phyloP scores from a whole-genome alignment of 1,140 invertebrate genomes.

The Drosophila repleta region DNA sequence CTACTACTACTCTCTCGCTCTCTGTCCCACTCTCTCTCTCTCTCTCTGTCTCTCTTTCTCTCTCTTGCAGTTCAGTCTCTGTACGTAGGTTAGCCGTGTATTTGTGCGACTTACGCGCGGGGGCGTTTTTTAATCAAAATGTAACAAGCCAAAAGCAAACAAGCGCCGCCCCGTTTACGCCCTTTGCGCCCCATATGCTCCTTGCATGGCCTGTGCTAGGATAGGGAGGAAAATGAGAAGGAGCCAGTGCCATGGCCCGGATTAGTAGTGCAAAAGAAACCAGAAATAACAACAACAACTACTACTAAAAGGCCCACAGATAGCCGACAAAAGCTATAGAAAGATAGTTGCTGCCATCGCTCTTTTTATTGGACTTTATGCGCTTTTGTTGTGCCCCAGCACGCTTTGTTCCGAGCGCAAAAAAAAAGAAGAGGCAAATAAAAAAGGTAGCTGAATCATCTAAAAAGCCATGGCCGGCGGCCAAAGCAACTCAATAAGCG shows the following conservation, averaged over 20 bases:
- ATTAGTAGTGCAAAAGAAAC: slow-evolving; percentile 77
- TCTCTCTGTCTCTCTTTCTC: slow-evolving; percentile 20
- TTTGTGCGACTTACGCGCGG: slow-evolving; percentile 67
- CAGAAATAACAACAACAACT: slow-evolving; percentile 38
- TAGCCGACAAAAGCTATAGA: slow-evolving; percentile 67
- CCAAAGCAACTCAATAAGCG: slow-evolving; percentile 74
- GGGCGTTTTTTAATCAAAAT: slow-evolving; percentile 83
- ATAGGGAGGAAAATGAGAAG: not conserved
- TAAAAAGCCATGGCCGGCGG: slow-evolving; percentile 71
- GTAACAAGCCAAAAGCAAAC: slow-evolving; percentile 82
- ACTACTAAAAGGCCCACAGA: slow-evolving; percentile 66
- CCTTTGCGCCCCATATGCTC: not conserved
- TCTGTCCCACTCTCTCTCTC: slow-evolving; percentile 13
- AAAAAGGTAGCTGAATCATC: slow-evolving; percentile 49
- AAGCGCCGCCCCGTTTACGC: slow-evolving; percentile 47
- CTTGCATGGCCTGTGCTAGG: slow-evolving; percentile 43
- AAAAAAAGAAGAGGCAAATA: slow-evolving; percentile 1
- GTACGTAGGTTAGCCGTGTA: slow-evolving; percentile 44
- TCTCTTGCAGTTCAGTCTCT: slow-evolving; percentile 6
- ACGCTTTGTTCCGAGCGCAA: slow-evolving; percentile 41
- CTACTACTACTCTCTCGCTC: slow-evolving; percentile 5
- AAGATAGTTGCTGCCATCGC: slow-evolving; percentile 76
- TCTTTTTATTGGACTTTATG: slow-evolving; percentile 82
- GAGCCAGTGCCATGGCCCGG: slow-evolving; percentile 53
- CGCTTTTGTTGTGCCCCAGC: slow-evolving; percentile 65